Conservation (phyloP, 2,888 invertebrate genomes). For the Caenorhabditis sulstoni region DNA sequence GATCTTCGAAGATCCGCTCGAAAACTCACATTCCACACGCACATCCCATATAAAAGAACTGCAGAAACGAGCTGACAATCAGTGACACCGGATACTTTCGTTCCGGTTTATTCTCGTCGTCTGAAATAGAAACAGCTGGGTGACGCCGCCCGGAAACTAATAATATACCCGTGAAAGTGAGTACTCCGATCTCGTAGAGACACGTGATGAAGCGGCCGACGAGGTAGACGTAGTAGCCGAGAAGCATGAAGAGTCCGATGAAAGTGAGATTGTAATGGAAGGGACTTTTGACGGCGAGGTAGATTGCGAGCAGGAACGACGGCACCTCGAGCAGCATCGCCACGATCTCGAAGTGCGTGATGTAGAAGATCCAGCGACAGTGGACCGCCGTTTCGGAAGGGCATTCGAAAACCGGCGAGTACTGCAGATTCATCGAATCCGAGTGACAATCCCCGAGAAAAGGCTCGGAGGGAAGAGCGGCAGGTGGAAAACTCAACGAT, state of each 20-base stretch:
- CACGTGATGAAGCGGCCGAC: slow-evolving; percentile 40
- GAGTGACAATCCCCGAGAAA: background rate
- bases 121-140: slow-evolving; percentile 1
- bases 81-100: slow-evolving; percentile 14
- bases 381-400: slow-evolving; percentile 24
- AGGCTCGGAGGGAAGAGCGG: background rate
- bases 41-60: slow-evolving; percentile 55
- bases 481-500: slow-evolving; percentile 12
- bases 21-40: slow-evolving; percentile 51
- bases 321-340: slow-evolving; percentile 35
- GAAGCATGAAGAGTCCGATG: slow-evolving; percentile 39
- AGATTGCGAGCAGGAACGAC: slow-evolving; percentile 22
- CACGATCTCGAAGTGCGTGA: slow-evolving; percentile 37
- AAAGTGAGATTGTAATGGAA: slow-evolving; percentile 49
- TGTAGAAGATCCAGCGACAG: slow-evolving; percentile 27
- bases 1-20: background rate
- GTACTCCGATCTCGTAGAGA: slow-evolving; percentile 42
- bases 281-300: slow-evolving; percentile 37
- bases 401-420: slow-evolving; percentile 33
- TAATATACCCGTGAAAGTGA: slow-evolving; percentile 12
- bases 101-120: background rate
- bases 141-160: background rate
- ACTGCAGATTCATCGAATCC: slow-evolving; percentile 42
- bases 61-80: slow-evolving; percentile 30
- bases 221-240: slow-evolving; percentile 36